These are phyloP conservation scores for Drosophila mayaguana DNA, from an alignment of 2,888 invertebrate genomes.

Conservation along the genomic window DNA sequence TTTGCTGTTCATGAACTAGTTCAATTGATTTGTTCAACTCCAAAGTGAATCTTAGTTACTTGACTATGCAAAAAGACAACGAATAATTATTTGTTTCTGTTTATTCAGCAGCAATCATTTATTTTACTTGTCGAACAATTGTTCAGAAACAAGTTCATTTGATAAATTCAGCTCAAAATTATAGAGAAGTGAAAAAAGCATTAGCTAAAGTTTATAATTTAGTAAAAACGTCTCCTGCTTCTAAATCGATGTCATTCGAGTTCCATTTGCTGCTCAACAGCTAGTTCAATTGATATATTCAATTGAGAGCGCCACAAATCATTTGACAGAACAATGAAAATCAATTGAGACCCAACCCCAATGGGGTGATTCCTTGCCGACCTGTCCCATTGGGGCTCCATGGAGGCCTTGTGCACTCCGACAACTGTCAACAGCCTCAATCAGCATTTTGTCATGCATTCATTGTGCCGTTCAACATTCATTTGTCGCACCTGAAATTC, in stretches of 20 bases:
- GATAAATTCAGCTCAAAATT: neutral
- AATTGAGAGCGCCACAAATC: conserved; percentile 19
- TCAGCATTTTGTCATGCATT: conserved; percentile 59
- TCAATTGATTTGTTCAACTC: neutral
- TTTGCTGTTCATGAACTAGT: neutral
- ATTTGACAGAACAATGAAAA: conserved; percentile 43
- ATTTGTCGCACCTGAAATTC: conserved; percentile 40
- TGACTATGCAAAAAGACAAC: neutral
- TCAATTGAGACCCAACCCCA: conserved; percentile 14
- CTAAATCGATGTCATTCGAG: neutral
- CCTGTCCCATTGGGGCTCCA: neutral
- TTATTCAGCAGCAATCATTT: too few species aligned
- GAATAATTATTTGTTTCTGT: too few species aligned
- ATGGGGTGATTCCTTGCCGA: neutral
- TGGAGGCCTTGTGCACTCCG: neutral
- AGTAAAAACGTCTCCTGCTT: neutral
- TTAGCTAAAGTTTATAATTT: neutral
- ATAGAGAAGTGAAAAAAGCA: neutral
- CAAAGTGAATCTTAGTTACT: neutral
- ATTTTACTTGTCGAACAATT: too few species aligned
- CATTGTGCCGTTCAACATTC: conserved; percentile 47
- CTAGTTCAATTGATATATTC: conserved; percentile 18
- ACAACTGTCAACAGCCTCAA: conserved; percentile 40
- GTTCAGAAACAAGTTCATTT: neutral
- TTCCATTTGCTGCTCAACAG: neutral